These are phyloP conservation scores for Gyps fulvus DNA, from an alignment of 2,113 vertebrate genomes.

Conservation along the genomic window DNA sequence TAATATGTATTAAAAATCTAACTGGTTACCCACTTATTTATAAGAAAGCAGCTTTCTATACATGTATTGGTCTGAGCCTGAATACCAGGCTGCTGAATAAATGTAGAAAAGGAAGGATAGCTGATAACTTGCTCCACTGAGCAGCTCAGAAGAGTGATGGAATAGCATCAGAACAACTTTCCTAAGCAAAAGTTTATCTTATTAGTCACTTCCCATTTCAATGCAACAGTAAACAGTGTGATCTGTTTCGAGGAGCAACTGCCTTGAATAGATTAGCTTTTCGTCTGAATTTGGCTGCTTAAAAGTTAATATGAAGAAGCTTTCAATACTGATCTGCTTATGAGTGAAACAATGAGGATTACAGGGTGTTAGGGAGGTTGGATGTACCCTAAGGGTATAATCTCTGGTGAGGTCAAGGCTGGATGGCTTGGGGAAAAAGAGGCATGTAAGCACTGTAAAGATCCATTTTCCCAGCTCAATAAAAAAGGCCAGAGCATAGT, in stretches of 20 bases:
- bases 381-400: neutral
- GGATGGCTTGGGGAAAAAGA: conserved; percentile 6
- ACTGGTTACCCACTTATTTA: neutral
- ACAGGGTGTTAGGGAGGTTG: neutral
- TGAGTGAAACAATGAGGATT: conserved; percentile 28
- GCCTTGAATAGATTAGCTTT: neutral
- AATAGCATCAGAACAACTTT: neutral
- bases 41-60: neutral
- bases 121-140: neutral
- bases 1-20: neutral
- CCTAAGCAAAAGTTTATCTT: neutral
- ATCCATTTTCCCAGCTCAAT: neutral
- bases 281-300: neutral
- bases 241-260: neutral
- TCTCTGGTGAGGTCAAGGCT: conserved; percentile 34
- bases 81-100: neutral
- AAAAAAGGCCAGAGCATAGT: neutral
- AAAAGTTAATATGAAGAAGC: conserved; percentile 6
- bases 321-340: neutral
- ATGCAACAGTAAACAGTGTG: neutral
- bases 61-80: neutral
- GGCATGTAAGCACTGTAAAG: neutral
- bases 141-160: neutral
- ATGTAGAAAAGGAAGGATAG: neutral
- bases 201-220: neutral